phyloP scores from a whole-genome alignment of 2,888 invertebrate species.

The Chaitophorus viminalis region DNA sequence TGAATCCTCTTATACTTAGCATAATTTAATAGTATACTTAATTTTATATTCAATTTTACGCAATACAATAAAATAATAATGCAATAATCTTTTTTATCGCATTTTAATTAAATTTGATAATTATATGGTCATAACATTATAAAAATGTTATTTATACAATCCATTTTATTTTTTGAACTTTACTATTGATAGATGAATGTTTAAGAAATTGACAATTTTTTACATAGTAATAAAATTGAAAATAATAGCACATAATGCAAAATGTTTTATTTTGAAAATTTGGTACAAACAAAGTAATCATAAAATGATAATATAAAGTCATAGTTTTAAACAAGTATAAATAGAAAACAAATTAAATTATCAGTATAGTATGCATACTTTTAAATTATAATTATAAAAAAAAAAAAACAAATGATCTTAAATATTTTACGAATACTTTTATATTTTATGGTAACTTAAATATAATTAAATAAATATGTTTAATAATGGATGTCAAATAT shows the following conservation, averaged over 20 bases:
- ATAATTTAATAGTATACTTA: background rate
- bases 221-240: background rate
- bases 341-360: background rate
- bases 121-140: no score
- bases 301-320: background rate
- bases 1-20: background rate
- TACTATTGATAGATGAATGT: background rate
- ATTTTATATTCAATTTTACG: background rate
- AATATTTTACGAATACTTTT: background rate
- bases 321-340: background rate
- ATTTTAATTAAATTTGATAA: background rate
- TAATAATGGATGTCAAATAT: background rate
- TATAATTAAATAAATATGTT: background rate
- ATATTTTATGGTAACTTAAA: conserved; percentile 19
- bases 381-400: background rate
- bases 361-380: no score
- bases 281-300: background rate
- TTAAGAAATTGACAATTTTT: background rate
- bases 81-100: no score
- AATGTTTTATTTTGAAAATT: background rate
- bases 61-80: background rate
- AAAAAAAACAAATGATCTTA: background rate
- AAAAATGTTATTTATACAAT: no score
- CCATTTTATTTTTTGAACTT: background rate
- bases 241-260: background rate